Evolutionary conservation across 2,113 vertebrate genomes (phyloP).

Genomic region (Paradoxurus hermaphroditus): DNA sequence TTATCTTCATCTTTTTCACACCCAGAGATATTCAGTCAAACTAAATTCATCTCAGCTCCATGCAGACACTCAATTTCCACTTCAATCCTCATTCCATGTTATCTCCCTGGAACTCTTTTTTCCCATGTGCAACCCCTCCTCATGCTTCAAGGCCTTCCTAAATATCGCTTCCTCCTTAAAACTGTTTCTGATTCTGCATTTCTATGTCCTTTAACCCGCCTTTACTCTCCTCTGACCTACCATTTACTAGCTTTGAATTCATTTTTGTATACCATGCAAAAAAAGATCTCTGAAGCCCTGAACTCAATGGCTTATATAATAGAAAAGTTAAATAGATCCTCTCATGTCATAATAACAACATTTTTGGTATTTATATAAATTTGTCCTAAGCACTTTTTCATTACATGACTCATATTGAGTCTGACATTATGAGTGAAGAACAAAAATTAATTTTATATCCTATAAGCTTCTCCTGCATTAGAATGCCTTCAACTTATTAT

Average conservation of each 20-base stretch:
- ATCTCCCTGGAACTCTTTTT: neutral
- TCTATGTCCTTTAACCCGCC: neutral
- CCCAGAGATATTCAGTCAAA: neutral
- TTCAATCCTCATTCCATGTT: neutral
- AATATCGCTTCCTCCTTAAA: neutral
- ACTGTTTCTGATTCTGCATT: neutral
- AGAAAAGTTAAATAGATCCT: neutral
- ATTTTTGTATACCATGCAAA: neutral
- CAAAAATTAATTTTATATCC: neutral
- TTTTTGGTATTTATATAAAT: neutral
- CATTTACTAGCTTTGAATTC: neutral
- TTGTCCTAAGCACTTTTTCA: neutral
- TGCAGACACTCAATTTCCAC: neutral
- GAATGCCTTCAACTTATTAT: neutral
- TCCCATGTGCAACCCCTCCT: neutral
- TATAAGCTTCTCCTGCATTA: neutral
- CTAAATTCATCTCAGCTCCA: neutral
- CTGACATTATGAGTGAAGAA: neutral
- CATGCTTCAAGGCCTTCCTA: neutral
- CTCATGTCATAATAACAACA: neutral
- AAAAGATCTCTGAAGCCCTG: neutral
- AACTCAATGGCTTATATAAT: neutral
- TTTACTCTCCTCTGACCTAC: neutral
- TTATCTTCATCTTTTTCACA: constrained; percentile 1
- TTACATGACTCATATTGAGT: neutral